Percentiles rank a stretch among this genome's conserved stretches.
Evolutionary conservation across 2,888 invertebrate species (phyloP).

Genomic region (Taphrorychus bicolor): DNA sequence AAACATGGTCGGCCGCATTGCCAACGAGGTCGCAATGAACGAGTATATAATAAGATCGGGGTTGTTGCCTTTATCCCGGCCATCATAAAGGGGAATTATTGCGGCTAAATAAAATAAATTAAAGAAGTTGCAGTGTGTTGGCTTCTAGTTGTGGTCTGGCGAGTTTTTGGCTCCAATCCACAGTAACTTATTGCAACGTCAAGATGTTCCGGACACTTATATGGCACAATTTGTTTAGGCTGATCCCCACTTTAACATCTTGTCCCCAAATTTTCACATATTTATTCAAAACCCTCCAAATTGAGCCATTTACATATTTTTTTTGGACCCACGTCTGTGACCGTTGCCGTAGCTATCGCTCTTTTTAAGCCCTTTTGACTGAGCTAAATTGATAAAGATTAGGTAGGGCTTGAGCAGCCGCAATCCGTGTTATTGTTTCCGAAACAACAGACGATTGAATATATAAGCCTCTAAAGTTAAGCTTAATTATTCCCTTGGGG

Average conservation of each 20-base stretch:
- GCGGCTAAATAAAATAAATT: conserved; percentile 10
- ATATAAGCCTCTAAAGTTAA: not conserved
- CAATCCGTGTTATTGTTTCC: not conserved
- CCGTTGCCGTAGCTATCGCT: too few species aligned
- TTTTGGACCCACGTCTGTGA: not conserved
- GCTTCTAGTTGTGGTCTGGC: not conserved
- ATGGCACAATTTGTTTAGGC: not conserved
- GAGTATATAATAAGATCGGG: conserved; percentile 17
- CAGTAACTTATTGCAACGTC: not conserved
- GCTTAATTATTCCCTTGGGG: not conserved
- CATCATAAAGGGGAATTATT: conserved; percentile 1
- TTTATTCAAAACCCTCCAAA: not conserved
- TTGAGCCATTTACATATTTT: not conserved
- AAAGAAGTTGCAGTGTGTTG: not conserved
- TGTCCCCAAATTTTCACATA: not conserved
- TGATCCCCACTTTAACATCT: not conserved
- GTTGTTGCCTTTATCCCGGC: conserved; percentile 7
- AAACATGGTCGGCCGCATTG: conserved; percentile 39
- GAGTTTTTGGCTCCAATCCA: not conserved
- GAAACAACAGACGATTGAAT: not conserved
- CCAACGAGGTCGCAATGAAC: conserved; percentile 37
- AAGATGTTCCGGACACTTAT: not conserved
- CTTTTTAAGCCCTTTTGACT: not conserved
- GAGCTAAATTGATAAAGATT: not conserved
- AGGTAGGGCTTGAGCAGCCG: not conserved